Evolutionary conservation across 2,888 invertebrate genomes (phyloP).

Genomic region (Ophion ventricosus): DNA sequence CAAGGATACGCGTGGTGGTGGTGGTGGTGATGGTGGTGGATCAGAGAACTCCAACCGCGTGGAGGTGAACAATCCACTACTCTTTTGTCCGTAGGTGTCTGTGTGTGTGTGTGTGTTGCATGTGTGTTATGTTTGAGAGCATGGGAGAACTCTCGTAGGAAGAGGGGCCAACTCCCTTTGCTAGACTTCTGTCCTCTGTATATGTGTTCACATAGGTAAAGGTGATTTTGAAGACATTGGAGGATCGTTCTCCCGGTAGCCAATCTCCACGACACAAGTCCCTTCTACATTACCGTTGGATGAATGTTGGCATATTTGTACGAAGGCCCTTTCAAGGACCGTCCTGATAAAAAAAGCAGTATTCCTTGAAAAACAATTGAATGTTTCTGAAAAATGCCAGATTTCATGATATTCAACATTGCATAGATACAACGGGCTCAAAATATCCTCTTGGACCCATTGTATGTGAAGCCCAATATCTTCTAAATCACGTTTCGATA

Average conservation of each 20-base stretch:
- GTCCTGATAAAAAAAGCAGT: neutral
- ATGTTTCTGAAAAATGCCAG: neutral
- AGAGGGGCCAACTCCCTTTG: constrained; percentile 59
- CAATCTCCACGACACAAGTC: neutral
- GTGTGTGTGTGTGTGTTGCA: constrained; percentile 6
- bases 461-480: neutral
- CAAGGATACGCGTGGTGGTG: constrained; percentile 35
- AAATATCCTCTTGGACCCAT: neutral
- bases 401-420: neutral
- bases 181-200: constrained; percentile 14
- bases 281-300: neutral
- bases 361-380: no score
- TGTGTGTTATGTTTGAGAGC: neutral
- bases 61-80: constrained; percentile 50
- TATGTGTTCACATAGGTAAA: neutral
- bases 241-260: neutral
- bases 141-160: constrained; percentile 24
- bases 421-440: neutral
- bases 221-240: neutral
- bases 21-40: constrained; percentile 58
- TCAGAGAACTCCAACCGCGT: constrained; percentile 33
- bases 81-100: constrained; percentile 21
- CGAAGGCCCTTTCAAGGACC: neutral
- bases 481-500: neutral
- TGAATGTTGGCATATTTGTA: no score